Conservation (phyloP, 2,113 vertebrate species). For the Cynoglossus semilaevis region DNA sequence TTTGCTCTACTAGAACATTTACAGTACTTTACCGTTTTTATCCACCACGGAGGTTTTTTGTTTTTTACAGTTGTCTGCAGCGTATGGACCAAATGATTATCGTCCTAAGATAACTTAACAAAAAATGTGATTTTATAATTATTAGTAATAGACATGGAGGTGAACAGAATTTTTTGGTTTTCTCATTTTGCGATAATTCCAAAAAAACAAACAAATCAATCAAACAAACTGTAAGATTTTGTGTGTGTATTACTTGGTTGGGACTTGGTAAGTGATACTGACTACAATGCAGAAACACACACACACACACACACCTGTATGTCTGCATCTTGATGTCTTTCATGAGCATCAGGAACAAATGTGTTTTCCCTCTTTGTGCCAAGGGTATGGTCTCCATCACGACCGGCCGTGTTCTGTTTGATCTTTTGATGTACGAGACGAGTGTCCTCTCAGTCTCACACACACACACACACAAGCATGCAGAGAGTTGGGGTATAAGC, state of each 20-base stretch:
- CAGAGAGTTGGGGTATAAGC: background rate
- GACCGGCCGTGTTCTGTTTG: conserved; percentile 54
- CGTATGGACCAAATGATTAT: too few relatives aligned
- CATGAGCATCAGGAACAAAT: conserved; percentile 35
- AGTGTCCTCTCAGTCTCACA: conserved; percentile 31
- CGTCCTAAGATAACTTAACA: too few relatives aligned
- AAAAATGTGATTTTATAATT: too few relatives aligned
- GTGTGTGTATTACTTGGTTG: background rate
- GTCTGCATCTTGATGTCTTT: conserved; percentile 38
- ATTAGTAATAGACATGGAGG: too few relatives aligned
- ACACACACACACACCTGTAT: conserved; percentile 25
- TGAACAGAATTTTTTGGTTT: too few relatives aligned
- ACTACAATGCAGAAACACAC: background rate
- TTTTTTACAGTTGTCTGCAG: too few relatives aligned
- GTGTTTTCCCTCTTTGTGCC: conserved; percentile 51
- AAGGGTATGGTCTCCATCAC: conserved; percentile 54
- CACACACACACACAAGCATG: conserved; percentile 22
- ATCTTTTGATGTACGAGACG: conserved; percentile 62
- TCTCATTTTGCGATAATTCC: too few relatives aligned
- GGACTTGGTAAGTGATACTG: background rate
- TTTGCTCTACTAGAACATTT: too few relatives aligned
- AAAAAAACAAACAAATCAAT: too few relatives aligned
- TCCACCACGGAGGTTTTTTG: too few relatives aligned
- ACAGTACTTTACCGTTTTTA: too few relatives aligned
- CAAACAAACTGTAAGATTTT: too few relatives aligned